Percentiles rank a stretch among this genome's conserved stretches.
Evolutionary conservation across 2,113 vertebrate genomes (phyloP).

Genomic region (Grallaria varia): DNA sequence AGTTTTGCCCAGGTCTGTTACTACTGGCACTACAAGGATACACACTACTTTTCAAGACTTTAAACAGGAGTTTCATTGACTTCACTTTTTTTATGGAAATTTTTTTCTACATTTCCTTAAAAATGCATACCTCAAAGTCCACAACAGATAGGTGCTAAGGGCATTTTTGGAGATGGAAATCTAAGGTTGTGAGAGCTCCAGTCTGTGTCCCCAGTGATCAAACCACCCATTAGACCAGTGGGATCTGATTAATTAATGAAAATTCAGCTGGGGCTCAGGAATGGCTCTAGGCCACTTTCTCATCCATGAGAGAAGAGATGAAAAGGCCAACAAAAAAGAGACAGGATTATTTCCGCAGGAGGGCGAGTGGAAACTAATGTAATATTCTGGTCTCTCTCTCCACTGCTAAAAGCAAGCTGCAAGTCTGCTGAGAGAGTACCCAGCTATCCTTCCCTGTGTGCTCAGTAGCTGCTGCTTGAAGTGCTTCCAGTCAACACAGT

Average conservation of each 20-base stretch:
- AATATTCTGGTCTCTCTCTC: neutral
- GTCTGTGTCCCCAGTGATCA: rapidly evolving
- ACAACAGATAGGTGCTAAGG: neutral
- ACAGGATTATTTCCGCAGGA: neutral
- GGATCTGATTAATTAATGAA: neutral
- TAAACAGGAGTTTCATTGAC: neutral
- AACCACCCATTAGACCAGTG: neutral
- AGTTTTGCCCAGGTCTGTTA: neutral
- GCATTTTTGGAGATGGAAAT: neutral
- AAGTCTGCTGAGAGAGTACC: neutral
- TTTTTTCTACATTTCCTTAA: neutral
- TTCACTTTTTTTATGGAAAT: neutral
- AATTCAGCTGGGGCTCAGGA: neutral
- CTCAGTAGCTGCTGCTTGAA: neutral
- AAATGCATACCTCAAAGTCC: neutral
- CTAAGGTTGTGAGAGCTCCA: neutral
- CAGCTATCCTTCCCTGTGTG: neutral
- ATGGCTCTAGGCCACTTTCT: neutral
- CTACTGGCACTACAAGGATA: neutral
- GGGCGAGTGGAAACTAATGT: neutral
- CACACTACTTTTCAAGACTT: neutral
- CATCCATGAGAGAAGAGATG: neutral
- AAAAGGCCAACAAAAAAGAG: neutral
- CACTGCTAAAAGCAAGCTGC: neutral
- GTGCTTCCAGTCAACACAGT: neutral